Percentiles rank a stretch among this genome's conserved stretches.
Conservation (phyloP, 1,140 invertebrate genomes). For the Gryon sp. region DNA sequence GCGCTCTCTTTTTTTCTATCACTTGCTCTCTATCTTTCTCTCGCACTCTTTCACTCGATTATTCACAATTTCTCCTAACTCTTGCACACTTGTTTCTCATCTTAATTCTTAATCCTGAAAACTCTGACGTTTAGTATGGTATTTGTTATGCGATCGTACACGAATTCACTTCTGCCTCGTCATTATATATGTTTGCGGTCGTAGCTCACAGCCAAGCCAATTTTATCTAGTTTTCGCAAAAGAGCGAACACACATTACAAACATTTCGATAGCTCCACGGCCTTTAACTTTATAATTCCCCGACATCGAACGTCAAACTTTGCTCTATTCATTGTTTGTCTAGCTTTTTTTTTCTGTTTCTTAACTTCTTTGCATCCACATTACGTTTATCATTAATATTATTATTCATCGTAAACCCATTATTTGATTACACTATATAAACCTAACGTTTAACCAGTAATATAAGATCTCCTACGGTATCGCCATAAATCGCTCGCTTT, state of each 20-base stretch:
- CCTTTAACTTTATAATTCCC: too few species aligned
- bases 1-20: too few species aligned
- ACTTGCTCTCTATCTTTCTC: too few species aligned
- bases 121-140: conserved; percentile 4
- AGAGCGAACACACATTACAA: conserved; percentile 24
- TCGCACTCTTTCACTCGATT: conserved; percentile 42
- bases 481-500: conserved; percentile 44
- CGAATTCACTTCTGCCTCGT: conserved; percentile 18
- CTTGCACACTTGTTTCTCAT: conserved; percentile 30
- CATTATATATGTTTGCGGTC: conserved; percentile 24
- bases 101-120: conserved; percentile 50
- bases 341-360: background rate
- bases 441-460: conserved; percentile 50
- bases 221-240: conserved; percentile 58
- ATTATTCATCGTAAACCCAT: conserved; percentile 45
- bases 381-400: conserved; percentile 21
- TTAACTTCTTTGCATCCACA: background rate
- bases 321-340: background rate
- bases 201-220: conserved; percentile 73
- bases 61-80: conserved; percentile 26
- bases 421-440: conserved; percentile 52
- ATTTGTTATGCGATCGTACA: background rate
- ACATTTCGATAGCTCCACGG: conserved; percentile 8
- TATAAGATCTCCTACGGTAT: conserved; percentile 56
- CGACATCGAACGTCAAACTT: conserved; percentile 6